Percentiles rank a stretch among this genome's conserved stretches.
Conservation (phyloP, 2,113 vertebrate genomes). For the Aldabrachelys gigantea region DNA sequence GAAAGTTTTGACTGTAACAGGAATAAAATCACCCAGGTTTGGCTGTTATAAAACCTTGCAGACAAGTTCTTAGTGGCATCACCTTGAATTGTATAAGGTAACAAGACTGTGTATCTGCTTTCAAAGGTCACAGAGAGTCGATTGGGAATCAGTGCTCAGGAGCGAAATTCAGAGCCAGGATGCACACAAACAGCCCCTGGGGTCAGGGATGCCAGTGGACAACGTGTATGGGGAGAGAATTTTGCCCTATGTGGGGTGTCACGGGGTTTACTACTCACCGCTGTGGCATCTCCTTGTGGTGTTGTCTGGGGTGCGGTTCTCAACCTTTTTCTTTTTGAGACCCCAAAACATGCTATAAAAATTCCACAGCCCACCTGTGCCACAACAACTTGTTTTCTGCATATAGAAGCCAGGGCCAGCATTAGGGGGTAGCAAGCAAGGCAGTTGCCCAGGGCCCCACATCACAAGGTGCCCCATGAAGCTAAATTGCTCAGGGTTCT, state of each 20-base stretch:
- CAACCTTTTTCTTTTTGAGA: too few relatives aligned
- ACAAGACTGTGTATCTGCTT: not conserved
- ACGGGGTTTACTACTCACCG: not conserved
- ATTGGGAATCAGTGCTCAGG: rapidly evolving
- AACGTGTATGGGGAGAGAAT: rapidly evolving
- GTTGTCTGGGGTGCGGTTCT: rapidly evolving
- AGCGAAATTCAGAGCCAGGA: not conserved
- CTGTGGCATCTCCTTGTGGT: not conserved
- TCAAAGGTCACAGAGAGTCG: not conserved
- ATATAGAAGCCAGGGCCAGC: too few relatives aligned
- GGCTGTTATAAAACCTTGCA: not conserved
- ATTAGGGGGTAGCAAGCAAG: too few relatives aligned
- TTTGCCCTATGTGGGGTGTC: not conserved
- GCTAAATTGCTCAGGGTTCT: too few relatives aligned
- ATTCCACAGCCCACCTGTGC: too few relatives aligned
- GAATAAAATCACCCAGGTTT: not conserved
- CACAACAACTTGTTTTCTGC: too few relatives aligned
- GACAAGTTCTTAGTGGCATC: not conserved
- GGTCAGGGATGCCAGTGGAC: not conserved
- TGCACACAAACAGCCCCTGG: not conserved
- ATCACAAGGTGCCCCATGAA: too few relatives aligned
- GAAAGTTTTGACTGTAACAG: not conserved
- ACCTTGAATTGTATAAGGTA: not conserved
- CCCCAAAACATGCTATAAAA: too few relatives aligned
- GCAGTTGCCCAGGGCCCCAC: too few relatives aligned